Base-by-base conservation (phyloP, 2,797 vertebrate species). In the Adrianichthys oophorus region DNA sequence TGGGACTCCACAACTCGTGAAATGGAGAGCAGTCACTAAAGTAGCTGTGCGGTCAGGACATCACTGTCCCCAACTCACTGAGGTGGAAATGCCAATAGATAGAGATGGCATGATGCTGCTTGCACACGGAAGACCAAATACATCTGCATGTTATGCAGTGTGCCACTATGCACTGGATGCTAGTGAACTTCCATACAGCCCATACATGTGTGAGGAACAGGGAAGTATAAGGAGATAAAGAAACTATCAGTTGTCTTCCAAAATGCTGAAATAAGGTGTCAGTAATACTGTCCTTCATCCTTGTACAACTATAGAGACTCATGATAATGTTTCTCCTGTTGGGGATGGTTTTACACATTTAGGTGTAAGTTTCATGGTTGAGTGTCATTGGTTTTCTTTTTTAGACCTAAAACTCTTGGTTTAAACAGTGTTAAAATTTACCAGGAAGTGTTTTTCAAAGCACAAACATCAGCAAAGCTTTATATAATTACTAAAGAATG, bases 91-190 rank as follows among this genome's bases (percentile, higher is more conserved):
- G n/a, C n/a, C n/a, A n/a, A n/a, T n/a, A n/a, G n/a, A n/a, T n/a
- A n/a, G n/a, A n/a, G n/a, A n/a, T n/a, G n/a, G n/a, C n/a, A n/a
- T n/a, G n/a, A n/a, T n/a, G n/a, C n/a, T n/a, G n/a, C n/a, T n/a
- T n/a, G n/a, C n/a, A n/a, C n/a, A n/a, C n/a, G n/a, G n/a, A n/a
- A n/a, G 50, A 76, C 41, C 15, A 74, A 59, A 29, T 69, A 70
- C 41, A 63, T 67, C 50, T 79, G 73, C 65, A 65, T 76, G 55
- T 57, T 66, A 8, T 76, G 72, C 52, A n/a, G 4, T 52, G 57
- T 70, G 56, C 23, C 67, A 29, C 14, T 74, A 54, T 71, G 60
- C 59, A 45, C 58, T 44, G 45, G 57, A 5, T 76, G 54, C 56
- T 72, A 63, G 63, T 19, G 23, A 71, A 49, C 15, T 71, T 58